A percentile compares a stretch with the other conserved stretches of the same genome.
Evolutionary conservation across 2,797 vertebrate species (phyloP).

Genomic region (Poeciliopsis turneri): DNA sequence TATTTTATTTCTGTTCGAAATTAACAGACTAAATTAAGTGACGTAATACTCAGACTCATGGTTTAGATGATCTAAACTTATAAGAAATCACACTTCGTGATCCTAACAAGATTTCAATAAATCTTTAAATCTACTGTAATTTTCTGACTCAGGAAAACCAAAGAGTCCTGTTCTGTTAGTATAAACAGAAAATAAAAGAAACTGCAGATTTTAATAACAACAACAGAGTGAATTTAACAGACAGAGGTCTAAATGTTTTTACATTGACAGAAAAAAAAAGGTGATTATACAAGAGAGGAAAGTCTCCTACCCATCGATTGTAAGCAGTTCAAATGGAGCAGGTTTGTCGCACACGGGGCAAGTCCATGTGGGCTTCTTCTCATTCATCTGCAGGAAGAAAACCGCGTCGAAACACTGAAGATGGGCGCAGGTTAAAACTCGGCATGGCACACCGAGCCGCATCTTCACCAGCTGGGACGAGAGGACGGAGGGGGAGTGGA

Average conservation of each 20-base stretch:
- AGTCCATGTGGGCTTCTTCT: constrained; percentile 99
- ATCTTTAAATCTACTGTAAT: background rate
- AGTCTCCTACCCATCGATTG: constrained; percentile 90
- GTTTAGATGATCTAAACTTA: background rate
- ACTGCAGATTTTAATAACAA: background rate
- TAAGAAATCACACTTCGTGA: background rate
- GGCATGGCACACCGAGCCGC: constrained; percentile 94
- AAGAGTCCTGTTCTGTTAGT: constrained; percentile 10
- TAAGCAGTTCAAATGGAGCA: constrained; percentile 94
- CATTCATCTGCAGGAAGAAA: constrained; percentile 99
- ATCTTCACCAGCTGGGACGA: constrained; percentile 93
- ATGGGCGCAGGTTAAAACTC: constrained; percentile 94
- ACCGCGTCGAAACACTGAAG: constrained; percentile 99
- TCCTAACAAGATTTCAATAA: background rate
- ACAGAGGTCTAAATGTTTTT: background rate
- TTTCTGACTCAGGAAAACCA: background rate
- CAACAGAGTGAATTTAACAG: background rate
- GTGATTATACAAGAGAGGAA: background rate
- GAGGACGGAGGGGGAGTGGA: background rate
- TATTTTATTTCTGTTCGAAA: background rate
- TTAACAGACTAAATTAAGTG: background rate
- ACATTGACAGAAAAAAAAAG: background rate
- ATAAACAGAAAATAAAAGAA: background rate
- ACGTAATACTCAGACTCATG: background rate
- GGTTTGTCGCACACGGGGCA: constrained; percentile 98